phyloP scores from a whole-genome alignment of 2,113 vertebrate genomes.

The Barbus barbus region DNA sequence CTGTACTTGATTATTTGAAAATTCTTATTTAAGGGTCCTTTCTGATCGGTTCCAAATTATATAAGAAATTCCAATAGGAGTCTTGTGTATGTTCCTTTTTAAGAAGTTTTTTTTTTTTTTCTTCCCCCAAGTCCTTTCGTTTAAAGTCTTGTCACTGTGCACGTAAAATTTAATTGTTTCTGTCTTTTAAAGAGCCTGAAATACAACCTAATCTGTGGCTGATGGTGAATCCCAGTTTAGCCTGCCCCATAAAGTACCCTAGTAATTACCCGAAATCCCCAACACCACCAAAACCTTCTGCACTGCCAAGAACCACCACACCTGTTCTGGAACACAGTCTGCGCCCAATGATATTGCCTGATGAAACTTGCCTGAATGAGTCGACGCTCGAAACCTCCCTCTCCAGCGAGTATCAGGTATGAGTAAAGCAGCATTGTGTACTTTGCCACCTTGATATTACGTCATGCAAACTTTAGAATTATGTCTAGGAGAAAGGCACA shows the following conservation, averaged over 20 bases:
- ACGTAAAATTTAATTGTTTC: not conserved
- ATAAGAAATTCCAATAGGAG: not conserved
- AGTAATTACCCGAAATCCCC: not conserved
- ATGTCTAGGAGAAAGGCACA: not conserved
- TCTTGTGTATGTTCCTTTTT: not conserved
- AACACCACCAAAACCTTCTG: not conserved
- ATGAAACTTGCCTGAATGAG: conserved; percentile 8
- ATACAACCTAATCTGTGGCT: conserved; percentile 80
- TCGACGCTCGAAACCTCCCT: not conserved
- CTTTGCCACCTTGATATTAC: not conserved
- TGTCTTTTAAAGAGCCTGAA: conserved; percentile 67
- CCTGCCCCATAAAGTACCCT: conserved; percentile 72
- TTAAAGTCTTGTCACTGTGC: not conserved
- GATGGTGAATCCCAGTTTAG: conserved; percentile 81
- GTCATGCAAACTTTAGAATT: not conserved
- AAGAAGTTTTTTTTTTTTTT: no score
- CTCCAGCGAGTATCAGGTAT: conserved; percentile 66
- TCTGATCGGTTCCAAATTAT: not conserved
- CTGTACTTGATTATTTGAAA: not conserved
- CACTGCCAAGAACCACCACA: not conserved
- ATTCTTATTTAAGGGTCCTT: not conserved
- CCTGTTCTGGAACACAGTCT: not conserved
- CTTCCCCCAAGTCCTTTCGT: no score
- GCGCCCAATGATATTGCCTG: conserved; percentile 24
- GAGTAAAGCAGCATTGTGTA: not conserved